phyloP scores from a whole-genome alignment of 1,140 invertebrate genomes.

The Pantala flavescens region DNA sequence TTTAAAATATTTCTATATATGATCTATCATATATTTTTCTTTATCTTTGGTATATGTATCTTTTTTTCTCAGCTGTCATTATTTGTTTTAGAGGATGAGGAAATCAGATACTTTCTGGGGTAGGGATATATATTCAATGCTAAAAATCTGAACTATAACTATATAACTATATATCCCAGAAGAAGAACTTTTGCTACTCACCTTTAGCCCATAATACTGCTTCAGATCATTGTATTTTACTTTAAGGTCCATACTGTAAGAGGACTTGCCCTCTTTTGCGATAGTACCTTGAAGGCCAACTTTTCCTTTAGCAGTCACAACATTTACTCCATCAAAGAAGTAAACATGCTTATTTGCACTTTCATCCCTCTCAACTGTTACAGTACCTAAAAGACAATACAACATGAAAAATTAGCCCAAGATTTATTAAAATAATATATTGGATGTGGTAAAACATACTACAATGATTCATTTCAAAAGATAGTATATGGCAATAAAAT shows the following conservation, averaged over 20 bases:
- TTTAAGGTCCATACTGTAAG: constrained; percentile 35
- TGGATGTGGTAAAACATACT: not conserved
- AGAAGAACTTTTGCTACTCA: not conserved
- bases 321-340: constrained; percentile 43
- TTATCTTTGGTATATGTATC: too few relatives aligned
- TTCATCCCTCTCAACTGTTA: constrained; percentile 39
- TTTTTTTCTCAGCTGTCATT: too few relatives aligned
- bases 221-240: constrained; percentile 36
- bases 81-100: too few relatives aligned
- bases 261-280: constrained; percentile 27
- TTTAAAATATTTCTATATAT: too few relatives aligned
- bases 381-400: constrained; percentile 24
- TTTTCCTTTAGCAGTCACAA: constrained; percentile 18
- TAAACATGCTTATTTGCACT: constrained; percentile 38
- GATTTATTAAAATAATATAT: constrained; percentile 10
- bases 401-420: not conserved
- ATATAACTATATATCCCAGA: too few relatives aligned
- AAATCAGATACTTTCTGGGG: too few relatives aligned
- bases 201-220: not conserved
- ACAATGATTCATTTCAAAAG: too few relatives aligned
- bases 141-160: too few relatives aligned
- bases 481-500: too few relatives aligned
- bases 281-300: constrained; percentile 32
- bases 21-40: too few relatives aligned
- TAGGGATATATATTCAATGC: too few relatives aligned